phyloP scores from a whole-genome alignment of 2,888 invertebrate species.

The Lochmaea capreae region DNA sequence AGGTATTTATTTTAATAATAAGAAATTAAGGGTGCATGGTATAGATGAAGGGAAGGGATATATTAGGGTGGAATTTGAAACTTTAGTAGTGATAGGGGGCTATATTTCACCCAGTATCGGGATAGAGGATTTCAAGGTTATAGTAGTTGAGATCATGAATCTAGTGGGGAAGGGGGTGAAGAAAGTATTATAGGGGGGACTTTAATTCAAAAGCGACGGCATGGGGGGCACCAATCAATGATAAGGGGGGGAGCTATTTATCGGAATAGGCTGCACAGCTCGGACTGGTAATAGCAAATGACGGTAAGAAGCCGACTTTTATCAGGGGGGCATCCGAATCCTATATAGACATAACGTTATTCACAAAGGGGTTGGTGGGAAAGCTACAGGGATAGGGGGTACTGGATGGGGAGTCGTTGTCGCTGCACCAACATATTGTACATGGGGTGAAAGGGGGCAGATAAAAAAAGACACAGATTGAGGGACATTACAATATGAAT shows the following conservation, averaged over 20 bases:
- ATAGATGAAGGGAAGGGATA: neutral
- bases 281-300: neutral
- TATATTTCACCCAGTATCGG: neutral
- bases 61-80: neutral
- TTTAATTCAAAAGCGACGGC: no score
- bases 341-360: slow-evolving; percentile 9
- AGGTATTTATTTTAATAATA: neutral
- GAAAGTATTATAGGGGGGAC: no score
- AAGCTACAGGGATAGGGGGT: neutral
- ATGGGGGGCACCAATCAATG: neutral
- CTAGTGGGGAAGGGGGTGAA: neutral
- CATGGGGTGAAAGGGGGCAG: neutral
- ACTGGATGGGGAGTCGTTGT: neutral
- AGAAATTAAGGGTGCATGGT: neutral
- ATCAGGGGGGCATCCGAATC: neutral
- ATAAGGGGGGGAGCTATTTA: neutral
- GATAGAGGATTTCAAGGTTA: neutral
- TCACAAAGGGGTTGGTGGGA: neutral
- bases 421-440: neutral
- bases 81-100: neutral
- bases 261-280: neutral
- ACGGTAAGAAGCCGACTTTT: neutral
- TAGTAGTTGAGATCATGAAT: no score
- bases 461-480: neutral
- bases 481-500: neutral